Base-by-base conservation (phyloP, 2,888 invertebrate genomes). In the Pyrgus malvae region DNA sequence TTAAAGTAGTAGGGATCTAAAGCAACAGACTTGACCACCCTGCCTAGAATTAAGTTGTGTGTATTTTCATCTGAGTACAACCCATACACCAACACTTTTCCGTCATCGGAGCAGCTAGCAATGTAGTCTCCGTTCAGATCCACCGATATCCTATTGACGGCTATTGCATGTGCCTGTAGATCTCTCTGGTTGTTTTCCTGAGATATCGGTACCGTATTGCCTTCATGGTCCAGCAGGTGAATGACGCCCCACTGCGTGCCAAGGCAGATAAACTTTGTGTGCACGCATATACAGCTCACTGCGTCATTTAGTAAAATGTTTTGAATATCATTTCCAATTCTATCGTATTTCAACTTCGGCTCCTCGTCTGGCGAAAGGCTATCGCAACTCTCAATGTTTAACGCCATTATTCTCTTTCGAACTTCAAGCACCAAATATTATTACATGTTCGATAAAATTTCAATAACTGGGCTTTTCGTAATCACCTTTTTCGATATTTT, bases 111-210 rank as follows among this genome's bases (percentile, higher is more conserved):
- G 77, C 98, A 98, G 44, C 96, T 96, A 0, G 97, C 98, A 19
- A 99, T 94, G 76, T 95, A 96, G 78, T 98, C 98, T n/a, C 98
- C 99, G 70, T 95, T 96, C 17, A 92, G 86, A 78, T 99, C 99
- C 59, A 99, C 96, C 38, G 97, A 97, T 63, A 99, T 97, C 74
- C 96, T 96, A 84, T 99, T 98, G 0, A 99, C 97, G 7, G 98
- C 95, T 1, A 98, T 95, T 0, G 96, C 93, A 72, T 99, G 98
- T 21, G 94, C 92, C 66, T 93, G 93, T 33, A 96, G 85, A 67
- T 94, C 94, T 68, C 94, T 94, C 48, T 92, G 93, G 63, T 92
- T 90, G 48, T 93, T 93, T 35, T 83, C 83, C 61, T 83, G 90
- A 2, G 91, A 79, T 59, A 92, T 90, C 0, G 91, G 89, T 12